Evolutionary conservation across 2,113 vertebrate genomes (phyloP).

Genomic region (Alces alces): DNA sequence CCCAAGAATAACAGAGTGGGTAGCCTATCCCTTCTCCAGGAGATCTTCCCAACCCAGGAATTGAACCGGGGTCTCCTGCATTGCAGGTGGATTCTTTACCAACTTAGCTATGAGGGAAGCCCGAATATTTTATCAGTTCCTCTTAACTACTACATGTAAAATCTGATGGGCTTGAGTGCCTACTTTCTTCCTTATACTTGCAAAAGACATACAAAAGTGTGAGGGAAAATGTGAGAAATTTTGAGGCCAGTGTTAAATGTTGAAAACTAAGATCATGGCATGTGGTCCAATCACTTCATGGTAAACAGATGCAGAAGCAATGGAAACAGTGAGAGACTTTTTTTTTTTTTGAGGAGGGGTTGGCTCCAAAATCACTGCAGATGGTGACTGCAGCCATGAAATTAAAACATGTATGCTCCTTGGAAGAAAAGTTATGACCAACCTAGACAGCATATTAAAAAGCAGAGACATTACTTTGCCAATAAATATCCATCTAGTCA

Average conservation of each 20-base stretch:
- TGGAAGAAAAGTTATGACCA: neutral
- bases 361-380: neutral
- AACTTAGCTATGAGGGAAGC: neutral
- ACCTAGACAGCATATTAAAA: neutral
- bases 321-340: neutral
- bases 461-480: neutral
- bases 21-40: neutral
- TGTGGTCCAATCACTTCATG: rapidly evolving
- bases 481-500: neutral
- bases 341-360: neutral
- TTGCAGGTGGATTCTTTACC: neutral
- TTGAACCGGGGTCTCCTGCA: rapidly evolving
- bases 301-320: neutral
- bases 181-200: neutral
- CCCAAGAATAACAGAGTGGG: no score
- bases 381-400: neutral
- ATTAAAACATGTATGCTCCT: rapidly evolving
- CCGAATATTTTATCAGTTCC: neutral
- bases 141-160: neutral
- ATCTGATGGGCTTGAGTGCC: neutral
- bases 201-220: neutral
- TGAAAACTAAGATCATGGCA: neutral
- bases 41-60: neutral
- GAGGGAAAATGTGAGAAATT: neutral
- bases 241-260: neutral